Evolutionary conservation across 2,113 vertebrate genomes (phyloP).

Genomic region (Microtus pennsylvanicus): DNA sequence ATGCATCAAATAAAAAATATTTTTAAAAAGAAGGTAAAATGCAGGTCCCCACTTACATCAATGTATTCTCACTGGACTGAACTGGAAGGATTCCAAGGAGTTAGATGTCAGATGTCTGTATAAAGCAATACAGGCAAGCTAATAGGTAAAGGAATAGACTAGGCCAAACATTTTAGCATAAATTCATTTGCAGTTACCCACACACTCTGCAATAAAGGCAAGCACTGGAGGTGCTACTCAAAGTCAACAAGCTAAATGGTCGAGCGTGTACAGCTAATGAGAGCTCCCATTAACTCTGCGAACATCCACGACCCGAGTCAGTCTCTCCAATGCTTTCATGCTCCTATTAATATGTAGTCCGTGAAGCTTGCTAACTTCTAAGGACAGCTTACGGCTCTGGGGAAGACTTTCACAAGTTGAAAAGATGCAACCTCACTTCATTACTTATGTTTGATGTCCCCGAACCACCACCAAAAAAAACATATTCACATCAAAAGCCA

Average conservation of each 20-base stretch:
- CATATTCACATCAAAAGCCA: slow-evolving; percentile 47
- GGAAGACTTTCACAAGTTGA: slow-evolving; percentile 16
- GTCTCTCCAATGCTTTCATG: neutral
- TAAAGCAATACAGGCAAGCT: neutral
- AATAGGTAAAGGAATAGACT: neutral
- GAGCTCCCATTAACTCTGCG: neutral
- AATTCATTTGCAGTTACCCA: neutral
- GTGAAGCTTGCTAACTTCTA: neutral
- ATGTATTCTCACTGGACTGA: neutral
- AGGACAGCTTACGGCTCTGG: neutral
- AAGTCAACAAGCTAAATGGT: neutral
- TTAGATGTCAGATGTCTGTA: no score
- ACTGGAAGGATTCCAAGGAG: neutral
- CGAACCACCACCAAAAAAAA: slow-evolving; percentile 8
- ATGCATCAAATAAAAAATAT: neutral
- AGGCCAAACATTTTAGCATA: neutral
- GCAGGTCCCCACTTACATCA: neutral
- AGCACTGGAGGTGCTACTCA: neutral
- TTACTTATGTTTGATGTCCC: slow-evolving; percentile 14
- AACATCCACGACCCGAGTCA: fast-evolving
- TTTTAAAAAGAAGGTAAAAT: neutral
- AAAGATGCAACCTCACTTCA: neutral
- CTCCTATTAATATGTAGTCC: neutral
- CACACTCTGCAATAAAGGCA: neutral
- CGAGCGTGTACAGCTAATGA: neutral